Evolutionary conservation across 2,888 invertebrate genomes (phyloP).

Genomic region (Scaptomyza caliginosa): DNA sequence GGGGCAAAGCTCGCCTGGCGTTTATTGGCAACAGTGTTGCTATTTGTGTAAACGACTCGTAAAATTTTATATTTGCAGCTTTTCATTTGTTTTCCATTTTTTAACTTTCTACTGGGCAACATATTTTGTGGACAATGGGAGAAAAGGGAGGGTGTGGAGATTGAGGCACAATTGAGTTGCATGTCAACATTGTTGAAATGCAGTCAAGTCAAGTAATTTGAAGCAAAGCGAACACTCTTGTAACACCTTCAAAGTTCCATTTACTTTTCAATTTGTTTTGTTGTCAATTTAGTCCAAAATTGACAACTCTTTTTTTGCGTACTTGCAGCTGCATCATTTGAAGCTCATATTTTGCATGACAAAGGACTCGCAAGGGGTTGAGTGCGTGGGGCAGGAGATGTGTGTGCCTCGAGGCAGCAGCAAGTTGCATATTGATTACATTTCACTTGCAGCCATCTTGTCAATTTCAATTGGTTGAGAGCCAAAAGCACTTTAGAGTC

Average conservation of each 20-base stretch:
- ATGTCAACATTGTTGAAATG: constrained; percentile 41
- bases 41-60: constrained; percentile 79
- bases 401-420: neutral
- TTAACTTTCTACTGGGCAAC: constrained; percentile 16
- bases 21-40: constrained; percentile 78
- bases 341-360: constrained; percentile 5
- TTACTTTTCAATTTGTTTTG: constrained; percentile 47
- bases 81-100: constrained; percentile 26
- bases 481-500: constrained; percentile 22
- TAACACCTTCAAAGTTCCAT: constrained; percentile 17
- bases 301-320: constrained; percentile 27
- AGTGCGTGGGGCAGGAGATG: neutral
- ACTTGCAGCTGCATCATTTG: constrained; percentile 14
- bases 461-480: constrained; percentile 49
- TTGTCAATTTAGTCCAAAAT: constrained; percentile 39
- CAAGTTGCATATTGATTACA: constrained; percentile 65
- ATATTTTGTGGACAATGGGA: constrained; percentile 25
- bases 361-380: neutral
- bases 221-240: neutral
- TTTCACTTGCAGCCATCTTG: constrained; percentile 63
- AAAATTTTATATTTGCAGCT: constrained; percentile 72
- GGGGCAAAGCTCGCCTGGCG: constrained; percentile 32
- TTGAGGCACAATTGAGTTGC: constrained; percentile 47
- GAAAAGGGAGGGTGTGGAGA: neutral
- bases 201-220: constrained; percentile 19